Evolutionary conservation across 2,797 vertebrate species (phyloP), one percentile per base, ranked within the genome.

Genomic region (Sylvilagus floridanus): DNA sequence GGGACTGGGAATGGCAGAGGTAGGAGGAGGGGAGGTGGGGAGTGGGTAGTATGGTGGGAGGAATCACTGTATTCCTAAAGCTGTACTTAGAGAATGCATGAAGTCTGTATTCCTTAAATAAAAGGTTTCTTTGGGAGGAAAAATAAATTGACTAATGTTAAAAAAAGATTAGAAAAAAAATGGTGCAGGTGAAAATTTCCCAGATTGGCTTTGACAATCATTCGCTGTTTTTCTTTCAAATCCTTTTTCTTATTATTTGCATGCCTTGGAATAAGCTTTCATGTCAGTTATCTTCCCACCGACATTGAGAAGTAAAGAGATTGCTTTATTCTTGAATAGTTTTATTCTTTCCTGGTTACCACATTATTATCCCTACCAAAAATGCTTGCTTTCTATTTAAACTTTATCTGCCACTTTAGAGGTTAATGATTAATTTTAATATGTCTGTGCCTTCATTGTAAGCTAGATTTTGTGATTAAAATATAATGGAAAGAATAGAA

Each of bases 391-490:
- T 92, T 96, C 94, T 94, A 92, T 95, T 97, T 96, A 96, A 97
- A 94, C 66, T 90, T 96, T 93, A 82, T 96, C 96, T 95, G 96
- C 95, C 88, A 96, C 86, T 92, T 95, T 87, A 90, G 92, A 96
- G 93, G 92, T 93, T 96, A 97, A 97, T 96, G 90, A 97, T 96
- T 93, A 96, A 87, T 87, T 86, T 96, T 91, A 97, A 94, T 91
- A 95, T 50, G 24, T 83, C 90, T 96, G 85, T 17, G 83, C 83
- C 88, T 96, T 95, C 22, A 97, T 62, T 96, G 88, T 92, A 93
- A 93, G 95, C 93, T 73, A 92, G 88, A 81, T 73, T 95, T 85
- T 86, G 72, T 72, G 95, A 95, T 92, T 95, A 97, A 96, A 96
- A 92, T 90, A 88, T 93, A 97, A 96, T 81, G 71, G 75, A 90